phyloP scores from a whole-genome alignment of 2,113 vertebrate genomes.

The Apteryx mantelli region DNA sequence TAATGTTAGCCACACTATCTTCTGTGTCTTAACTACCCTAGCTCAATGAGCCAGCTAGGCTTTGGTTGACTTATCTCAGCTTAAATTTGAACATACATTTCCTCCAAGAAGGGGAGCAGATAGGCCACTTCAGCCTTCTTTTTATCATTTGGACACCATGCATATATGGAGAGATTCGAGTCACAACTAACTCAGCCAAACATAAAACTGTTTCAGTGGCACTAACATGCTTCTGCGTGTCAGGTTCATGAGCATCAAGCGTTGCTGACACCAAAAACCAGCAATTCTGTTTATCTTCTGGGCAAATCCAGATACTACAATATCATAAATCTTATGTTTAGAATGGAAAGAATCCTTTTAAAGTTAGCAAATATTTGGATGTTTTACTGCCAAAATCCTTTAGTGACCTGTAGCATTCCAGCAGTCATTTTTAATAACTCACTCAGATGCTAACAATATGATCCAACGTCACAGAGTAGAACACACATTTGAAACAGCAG shows the following conservation, averaged over 20 bases:
- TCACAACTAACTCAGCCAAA: background rate
- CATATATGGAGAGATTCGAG: background rate
- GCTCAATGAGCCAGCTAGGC: background rate
- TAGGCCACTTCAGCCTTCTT: background rate
- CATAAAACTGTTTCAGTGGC: background rate
- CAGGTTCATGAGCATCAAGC: accelerated
- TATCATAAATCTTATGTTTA: background rate
- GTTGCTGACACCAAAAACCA: background rate
- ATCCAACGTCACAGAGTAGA: background rate
- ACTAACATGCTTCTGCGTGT: background rate
- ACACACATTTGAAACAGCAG: background rate
- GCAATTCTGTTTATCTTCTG: background rate
- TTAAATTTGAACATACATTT: background rate
- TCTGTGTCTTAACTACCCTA: background rate
- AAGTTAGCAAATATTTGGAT: background rate
- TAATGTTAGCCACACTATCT: background rate
- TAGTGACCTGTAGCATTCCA: background rate
- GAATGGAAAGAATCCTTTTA: background rate
- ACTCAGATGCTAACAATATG: background rate
- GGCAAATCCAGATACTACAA: background rate
- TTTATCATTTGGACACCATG: background rate
- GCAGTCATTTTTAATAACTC: background rate
- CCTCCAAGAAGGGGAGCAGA: background rate
- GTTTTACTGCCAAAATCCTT: background rate
- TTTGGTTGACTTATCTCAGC: background rate